Conservation (phyloP, 2,113 vertebrate genomes). For the Prochilodus magdalenae region DNA sequence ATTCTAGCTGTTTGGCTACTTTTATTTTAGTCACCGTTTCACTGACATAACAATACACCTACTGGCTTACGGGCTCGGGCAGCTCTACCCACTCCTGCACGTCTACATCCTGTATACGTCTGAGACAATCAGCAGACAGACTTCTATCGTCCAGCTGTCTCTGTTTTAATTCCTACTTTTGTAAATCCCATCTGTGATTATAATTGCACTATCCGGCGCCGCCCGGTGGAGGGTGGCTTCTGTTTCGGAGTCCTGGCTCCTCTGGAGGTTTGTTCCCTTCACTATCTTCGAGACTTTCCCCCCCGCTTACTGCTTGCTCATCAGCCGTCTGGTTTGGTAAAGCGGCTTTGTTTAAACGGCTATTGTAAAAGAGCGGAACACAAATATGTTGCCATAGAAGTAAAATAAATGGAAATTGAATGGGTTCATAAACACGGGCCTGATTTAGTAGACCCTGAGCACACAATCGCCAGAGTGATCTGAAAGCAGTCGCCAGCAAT, state of each 20-base stretch:
- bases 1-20: too few species aligned
- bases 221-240: not conserved
- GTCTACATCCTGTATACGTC: not conserved
- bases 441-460: not conserved
- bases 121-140: not conserved
- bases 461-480: not conserved
- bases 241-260: not conserved
- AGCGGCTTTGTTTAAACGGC: not conserved
- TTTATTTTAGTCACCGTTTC: too few species aligned
- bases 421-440: not conserved
- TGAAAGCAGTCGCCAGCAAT: not conserved
- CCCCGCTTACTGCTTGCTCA: not conserved
- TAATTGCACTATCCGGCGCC: not conserved
- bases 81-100: too few species aligned
- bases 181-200: not conserved
- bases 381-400: not conserved
- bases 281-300: not conserved
- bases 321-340: not conserved
- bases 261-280: not conserved
- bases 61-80: too few species aligned
- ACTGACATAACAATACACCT: too few species aligned
- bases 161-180: slow-evolving; percentile 1
- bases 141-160: not conserved
- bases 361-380: not conserved
- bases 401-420: not conserved